Evolutionary conservation across 1,140 invertebrate genomes (phyloP), one percentile per base, ranked within the genome.

Genomic region (Rhyacophila brunnea): DNA sequence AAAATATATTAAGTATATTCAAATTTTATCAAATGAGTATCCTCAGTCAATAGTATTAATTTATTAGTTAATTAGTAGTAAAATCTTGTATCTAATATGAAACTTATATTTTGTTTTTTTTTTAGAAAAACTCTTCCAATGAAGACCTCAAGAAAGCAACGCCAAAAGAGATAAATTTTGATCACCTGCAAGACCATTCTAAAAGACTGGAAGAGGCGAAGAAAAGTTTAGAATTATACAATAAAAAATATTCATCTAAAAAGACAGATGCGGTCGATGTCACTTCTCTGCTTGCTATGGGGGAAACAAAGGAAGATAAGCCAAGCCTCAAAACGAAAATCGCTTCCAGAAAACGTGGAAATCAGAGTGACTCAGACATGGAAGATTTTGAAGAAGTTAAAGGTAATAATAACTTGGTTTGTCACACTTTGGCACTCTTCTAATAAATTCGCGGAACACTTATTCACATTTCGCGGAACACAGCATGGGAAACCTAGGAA

Each of bases 381-480:
- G 79, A 81, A 63, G 82, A 85, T 66, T 84, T 83, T 75, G 81
- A 85, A 70, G 84, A 86, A 78, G 82, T 86, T 58, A 78, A 81
- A 75, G 76, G 79, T 78, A n/a, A n/a, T n/a, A n/a, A n/a, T n/a
- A n/a, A n/a, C n/a, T n/a, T n/a, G n/a, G n/a, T n/a, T n/a, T n/a
- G n/a, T n/a, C n/a, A n/a, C n/a, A n/a, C n/a, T n/a, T n/a, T n/a
- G n/a, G n/a, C n/a, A n/a, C n/a, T n/a, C n/a, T n/a, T n/a, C n/a
- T n/a, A n/a, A n/a, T n/a, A n/a, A n/a, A n/a, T n/a, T n/a, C n/a
- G n/a, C n/a, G n/a, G n/a, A n/a, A n/a, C n/a, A n/a, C n/a, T n/a
- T n/a, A n/a, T n/a, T n/a, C n/a, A n/a, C n/a, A n/a, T n/a, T n/a
- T n/a, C n/a, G n/a, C n/a, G n/a, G n/a, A n/a, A n/a, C n/a, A n/a